Conservation (phyloP, 2,888 invertebrate species). For the Ophioninae sp. region DNA sequence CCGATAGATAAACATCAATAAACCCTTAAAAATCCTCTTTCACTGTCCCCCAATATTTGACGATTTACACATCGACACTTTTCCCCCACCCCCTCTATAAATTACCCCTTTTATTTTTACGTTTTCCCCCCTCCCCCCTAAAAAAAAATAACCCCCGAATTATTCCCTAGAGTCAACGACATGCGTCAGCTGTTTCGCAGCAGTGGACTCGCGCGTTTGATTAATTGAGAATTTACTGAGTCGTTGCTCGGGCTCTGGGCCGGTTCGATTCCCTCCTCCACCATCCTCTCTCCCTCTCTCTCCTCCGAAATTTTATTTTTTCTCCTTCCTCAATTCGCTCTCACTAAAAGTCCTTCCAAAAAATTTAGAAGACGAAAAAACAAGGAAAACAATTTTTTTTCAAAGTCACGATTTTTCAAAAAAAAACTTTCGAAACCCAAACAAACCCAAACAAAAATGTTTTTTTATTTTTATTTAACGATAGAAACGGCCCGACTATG, state of each 20-base stretch:
- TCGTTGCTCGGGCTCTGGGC: constrained; percentile 43
- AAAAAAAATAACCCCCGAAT: too few relatives aligned
- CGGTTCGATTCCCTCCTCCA: constrained; percentile 22
- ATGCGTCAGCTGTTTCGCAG: neutral
- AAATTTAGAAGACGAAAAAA: constrained; percentile 1
- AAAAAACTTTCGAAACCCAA: neutral
- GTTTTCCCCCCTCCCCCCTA: too few relatives aligned
- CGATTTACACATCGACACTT: too few relatives aligned
- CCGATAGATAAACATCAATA: too few relatives aligned
- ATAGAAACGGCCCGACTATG: constrained; percentile 14
- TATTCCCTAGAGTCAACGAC: neutral
- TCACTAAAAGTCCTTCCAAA: neutral
- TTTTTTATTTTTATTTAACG: too few relatives aligned
- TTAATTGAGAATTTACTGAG: constrained; percentile 61
- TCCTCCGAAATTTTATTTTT: neutral
- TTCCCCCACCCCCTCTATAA: too few relatives aligned
- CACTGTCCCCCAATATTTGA: too few relatives aligned
- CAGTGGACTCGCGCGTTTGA: constrained; percentile 36
- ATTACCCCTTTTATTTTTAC: too few relatives aligned
- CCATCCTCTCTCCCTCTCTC: constrained; percentile 31
- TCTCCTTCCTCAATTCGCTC: too few relatives aligned
- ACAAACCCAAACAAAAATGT: neutral
- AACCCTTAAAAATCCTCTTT: too few relatives aligned
- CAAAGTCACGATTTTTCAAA: constrained; percentile 6
- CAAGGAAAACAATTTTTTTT: neutral